Evolutionary conservation across 2,797 vertebrate genomes (phyloP).

Genomic region (Tapera naevia): DNA sequence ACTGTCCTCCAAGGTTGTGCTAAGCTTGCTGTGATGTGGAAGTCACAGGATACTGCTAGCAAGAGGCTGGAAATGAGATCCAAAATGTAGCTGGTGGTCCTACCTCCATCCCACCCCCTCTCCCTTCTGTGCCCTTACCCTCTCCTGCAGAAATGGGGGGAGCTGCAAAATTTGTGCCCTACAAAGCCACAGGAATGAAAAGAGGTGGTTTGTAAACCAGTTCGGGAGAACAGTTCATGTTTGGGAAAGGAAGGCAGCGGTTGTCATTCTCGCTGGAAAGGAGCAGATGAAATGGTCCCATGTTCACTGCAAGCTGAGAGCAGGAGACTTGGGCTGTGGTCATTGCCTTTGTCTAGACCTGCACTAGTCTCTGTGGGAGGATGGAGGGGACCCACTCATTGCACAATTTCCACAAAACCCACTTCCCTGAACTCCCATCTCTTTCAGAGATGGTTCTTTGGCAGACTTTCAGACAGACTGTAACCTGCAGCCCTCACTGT

Average conservation of each 20-base stretch:
- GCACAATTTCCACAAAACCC: not conserved
- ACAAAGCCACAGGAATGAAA: not conserved
- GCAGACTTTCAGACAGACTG: not conserved
- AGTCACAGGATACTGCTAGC: not conserved
- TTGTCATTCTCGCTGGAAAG: accelerated
- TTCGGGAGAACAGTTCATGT: not conserved
- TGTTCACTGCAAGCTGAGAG: not conserved
- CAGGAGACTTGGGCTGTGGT: not conserved
- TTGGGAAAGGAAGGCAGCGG: not conserved
- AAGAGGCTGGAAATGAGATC: not conserved
- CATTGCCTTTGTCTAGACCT: not conserved
- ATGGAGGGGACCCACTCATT: accelerated
- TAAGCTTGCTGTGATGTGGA: not conserved
- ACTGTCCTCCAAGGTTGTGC: not conserved
- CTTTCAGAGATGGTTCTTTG: not conserved
- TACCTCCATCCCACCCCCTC: not conserved
- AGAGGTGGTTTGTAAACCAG: not conserved
- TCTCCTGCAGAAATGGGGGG: not conserved
- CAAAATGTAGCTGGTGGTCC: not conserved
- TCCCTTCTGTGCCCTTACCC: accelerated
- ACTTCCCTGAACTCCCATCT: not conserved
- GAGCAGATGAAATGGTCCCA: accelerated
- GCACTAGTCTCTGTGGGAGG: not conserved
- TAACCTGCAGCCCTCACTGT: not conserved
- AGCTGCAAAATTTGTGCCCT: not conserved